Evolutionary conservation across 1,140 invertebrate species (phyloP).

Genomic region (Tyrophagus putrescentiae): DNA sequence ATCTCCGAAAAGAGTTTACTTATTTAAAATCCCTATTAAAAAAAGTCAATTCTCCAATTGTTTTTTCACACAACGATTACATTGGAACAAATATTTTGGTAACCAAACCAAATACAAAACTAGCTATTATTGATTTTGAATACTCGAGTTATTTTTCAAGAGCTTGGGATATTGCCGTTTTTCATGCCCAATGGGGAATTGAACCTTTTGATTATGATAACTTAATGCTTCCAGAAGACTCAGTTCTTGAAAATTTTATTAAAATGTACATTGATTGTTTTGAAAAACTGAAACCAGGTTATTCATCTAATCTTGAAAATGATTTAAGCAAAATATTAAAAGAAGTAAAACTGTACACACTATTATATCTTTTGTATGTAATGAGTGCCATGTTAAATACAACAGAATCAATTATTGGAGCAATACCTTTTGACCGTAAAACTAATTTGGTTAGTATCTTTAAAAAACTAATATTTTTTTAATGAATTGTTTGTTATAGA

Average conservation of each 20-base stretch:
- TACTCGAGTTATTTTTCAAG: background rate
- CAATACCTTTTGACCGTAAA: background rate
- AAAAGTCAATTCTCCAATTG: background rate
- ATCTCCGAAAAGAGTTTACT: background rate
- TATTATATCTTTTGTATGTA: background rate
- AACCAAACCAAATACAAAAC: background rate
- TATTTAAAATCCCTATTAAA: background rate
- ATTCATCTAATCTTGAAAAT: background rate
- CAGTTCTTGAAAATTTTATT: conserved; percentile 5
- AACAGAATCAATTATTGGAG: background rate
- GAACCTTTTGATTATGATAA: conserved; percentile 13
- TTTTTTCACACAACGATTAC: conserved; percentile 8
- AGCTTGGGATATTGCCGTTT: conserved; percentile 1
- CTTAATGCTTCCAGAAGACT: background rate
- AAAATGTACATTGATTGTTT: background rate
- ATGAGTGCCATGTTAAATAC: background rate
- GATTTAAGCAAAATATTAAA: background rate
- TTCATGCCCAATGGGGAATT: conserved; percentile 9
- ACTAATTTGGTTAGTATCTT: background rate
- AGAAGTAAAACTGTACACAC: background rate
- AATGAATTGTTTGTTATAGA: too few relatives aligned
- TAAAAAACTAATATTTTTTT: too few relatives aligned
- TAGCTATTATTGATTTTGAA: conserved; percentile 6
- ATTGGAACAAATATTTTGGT: conserved; percentile 10
- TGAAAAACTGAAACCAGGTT: background rate